phyloP scores from a whole-genome alignment of 2,888 invertebrate species.

The Mermis nigrescens region DNA sequence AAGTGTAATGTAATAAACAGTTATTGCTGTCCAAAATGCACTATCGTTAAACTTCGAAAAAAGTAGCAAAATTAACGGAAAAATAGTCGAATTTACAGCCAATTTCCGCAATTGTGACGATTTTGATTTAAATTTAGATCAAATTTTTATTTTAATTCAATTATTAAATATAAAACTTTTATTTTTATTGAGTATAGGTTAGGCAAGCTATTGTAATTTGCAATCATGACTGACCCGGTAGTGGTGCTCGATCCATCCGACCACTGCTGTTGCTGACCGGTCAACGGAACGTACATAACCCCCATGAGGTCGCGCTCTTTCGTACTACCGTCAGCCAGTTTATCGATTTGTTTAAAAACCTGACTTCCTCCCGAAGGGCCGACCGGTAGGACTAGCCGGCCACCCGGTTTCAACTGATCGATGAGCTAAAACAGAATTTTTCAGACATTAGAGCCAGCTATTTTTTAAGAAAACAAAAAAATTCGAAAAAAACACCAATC shows the following conservation, averaged over 20 bases:
- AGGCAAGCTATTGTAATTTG: too few species aligned
- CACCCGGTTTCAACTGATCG: conserved; percentile 72
- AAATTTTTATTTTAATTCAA: too few species aligned
- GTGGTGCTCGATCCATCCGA: not conserved
- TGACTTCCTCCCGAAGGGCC: conserved; percentile 19
- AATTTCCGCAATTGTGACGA: too few species aligned
- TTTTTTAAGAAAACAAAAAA: too few species aligned
- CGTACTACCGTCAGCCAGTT: conserved; percentile 56
- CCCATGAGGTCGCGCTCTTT: conserved; percentile 62
- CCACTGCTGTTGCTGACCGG: conserved; percentile 53
- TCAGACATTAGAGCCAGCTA: conserved; percentile 3
- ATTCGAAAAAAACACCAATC: not conserved
- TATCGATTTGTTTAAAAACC: conserved; percentile 65
- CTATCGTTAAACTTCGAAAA: too few species aligned
- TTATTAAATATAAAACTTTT: too few species aligned
- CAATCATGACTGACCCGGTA: not conserved
- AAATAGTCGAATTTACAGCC: too few species aligned
- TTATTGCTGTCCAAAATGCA: too few species aligned
- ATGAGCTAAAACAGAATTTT: conserved; percentile 46
- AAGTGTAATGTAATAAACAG: too few species aligned
- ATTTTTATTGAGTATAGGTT: too few species aligned
- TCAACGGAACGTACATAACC: conserved; percentile 87
- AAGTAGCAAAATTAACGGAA: too few species aligned
- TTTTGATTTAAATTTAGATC: too few species aligned
- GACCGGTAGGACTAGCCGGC: conserved; percentile 47